Evolutionary conservation across 2,888 invertebrate genomes (phyloP).

Genomic region (Thymelicus acteon): DNA sequence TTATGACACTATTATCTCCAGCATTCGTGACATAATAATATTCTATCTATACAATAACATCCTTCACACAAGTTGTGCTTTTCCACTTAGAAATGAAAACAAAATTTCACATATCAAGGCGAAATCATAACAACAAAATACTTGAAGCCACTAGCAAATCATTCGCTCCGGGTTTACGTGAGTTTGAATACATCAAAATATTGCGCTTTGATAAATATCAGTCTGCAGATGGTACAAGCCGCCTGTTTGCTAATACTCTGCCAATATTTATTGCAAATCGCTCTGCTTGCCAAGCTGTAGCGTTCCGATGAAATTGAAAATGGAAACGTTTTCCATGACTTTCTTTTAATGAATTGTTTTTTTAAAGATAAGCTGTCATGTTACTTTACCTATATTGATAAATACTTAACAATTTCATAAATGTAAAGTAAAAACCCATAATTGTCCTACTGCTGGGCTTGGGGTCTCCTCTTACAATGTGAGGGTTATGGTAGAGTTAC

Average conservation of each 20-base stretch:
- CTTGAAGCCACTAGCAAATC: slow-evolving; percentile 1
- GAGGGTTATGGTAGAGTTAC: too few relatives aligned
- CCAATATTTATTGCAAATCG: slow-evolving; percentile 37
- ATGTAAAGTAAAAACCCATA: too few relatives aligned
- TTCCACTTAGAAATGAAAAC: too few relatives aligned
- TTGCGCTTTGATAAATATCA: slow-evolving; percentile 30
- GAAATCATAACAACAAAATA: slow-evolving; percentile 6
- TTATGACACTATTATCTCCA: too few relatives aligned
- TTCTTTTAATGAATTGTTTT: slow-evolving; percentile 10
- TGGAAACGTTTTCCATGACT: slow-evolving; percentile 7
- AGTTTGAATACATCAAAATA: slow-evolving; percentile 33
- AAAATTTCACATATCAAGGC: neutral
- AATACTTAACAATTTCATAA: too few relatives aligned
- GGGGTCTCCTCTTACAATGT: too few relatives aligned
- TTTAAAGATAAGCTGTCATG: neutral
- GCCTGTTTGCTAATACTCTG: slow-evolving; percentile 33
- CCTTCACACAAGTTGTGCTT: too few relatives aligned
- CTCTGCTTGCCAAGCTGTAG: slow-evolving; percentile 21
- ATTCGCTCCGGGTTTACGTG: slow-evolving; percentile 11
- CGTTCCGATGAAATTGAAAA: slow-evolving; percentile 25
- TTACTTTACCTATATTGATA: too few relatives aligned
- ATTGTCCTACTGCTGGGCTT: too few relatives aligned
- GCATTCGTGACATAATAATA: too few relatives aligned
- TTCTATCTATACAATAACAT: too few relatives aligned
- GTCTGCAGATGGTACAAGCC: slow-evolving; percentile 23